Evolutionary conservation across 2,797 vertebrate species (phyloP).

Genomic region (Chloroceryle inda): DNA sequence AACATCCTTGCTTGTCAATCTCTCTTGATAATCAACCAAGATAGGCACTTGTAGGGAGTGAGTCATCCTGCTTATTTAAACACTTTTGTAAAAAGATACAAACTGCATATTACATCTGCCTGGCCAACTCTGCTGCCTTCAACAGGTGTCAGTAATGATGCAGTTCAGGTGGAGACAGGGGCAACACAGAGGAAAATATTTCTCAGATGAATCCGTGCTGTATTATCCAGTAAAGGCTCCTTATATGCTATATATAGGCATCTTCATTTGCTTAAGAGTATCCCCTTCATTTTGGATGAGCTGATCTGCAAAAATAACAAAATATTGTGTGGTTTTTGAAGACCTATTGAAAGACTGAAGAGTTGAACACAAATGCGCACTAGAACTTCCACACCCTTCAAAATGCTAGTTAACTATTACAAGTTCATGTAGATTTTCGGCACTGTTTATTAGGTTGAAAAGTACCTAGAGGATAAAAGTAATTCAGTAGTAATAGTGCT

Average conservation of each 20-base stretch:
- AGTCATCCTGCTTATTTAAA: not conserved
- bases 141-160: not conserved
- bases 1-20: not conserved
- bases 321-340: not conserved
- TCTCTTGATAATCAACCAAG: not conserved
- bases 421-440: not conserved
- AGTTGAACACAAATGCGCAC: not conserved
- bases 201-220: not conserved
- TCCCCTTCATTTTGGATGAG: not conserved
- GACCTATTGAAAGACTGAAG: not conserved
- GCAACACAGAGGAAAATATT: not conserved
- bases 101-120: not conserved
- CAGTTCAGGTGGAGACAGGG: not conserved
- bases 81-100: not conserved
- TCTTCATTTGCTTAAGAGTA: not conserved
- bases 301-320: not conserved
- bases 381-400: not conserved
- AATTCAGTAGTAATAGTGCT: not conserved
- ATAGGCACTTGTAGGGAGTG: not conserved
- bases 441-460: not conserved
- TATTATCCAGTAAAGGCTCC: not conserved
- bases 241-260: not conserved
- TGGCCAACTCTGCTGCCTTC: not conserved
- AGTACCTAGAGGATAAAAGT: not conserved
- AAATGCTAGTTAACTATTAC: not conserved